Conservation (phyloP, 1,140 invertebrate genomes). For the Formica exsecta region DNA sequence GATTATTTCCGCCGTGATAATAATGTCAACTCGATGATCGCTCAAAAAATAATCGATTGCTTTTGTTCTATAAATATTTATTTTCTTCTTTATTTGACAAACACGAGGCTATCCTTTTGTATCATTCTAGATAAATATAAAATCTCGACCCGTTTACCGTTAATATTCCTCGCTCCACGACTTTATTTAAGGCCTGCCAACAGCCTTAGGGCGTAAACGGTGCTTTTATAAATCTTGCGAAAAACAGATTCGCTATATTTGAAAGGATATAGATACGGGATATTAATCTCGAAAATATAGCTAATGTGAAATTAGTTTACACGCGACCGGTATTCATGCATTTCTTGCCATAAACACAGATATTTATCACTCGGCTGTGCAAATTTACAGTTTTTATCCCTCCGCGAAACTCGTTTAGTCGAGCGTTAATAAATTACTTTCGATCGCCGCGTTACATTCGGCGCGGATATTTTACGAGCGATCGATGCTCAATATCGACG, state of each 20-base stretch:
- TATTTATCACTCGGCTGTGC: neutral
- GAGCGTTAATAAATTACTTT: constrained; percentile 27
- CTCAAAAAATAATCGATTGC: too few relatives aligned
- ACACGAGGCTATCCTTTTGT: neutral
- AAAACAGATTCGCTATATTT: neutral
- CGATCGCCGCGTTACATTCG: neutral
- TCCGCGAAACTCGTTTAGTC: constrained; percentile 5
- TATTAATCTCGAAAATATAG: constrained; percentile 25
- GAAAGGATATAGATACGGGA: neutral
- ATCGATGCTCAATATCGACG: constrained; percentile 4
- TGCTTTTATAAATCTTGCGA: constrained; percentile 45
- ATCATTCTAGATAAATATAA: neutral
- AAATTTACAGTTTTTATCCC: constrained; percentile 15
- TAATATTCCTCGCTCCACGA: neutral
- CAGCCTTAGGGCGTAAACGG: neutral
- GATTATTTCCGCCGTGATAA: neutral
- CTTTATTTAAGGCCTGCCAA: neutral
- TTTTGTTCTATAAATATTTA: neutral
- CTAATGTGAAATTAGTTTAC: neutral
- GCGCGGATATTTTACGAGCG: constrained; percentile 5
- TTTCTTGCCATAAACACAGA: constrained; percentile 11
- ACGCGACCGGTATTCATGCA: neutral
- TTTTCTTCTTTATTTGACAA: neutral
- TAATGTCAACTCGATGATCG: too few relatives aligned
- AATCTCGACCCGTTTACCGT: neutral